Conservation (phyloP, 2,113 vertebrate species). For the Egretta garzetta region DNA sequence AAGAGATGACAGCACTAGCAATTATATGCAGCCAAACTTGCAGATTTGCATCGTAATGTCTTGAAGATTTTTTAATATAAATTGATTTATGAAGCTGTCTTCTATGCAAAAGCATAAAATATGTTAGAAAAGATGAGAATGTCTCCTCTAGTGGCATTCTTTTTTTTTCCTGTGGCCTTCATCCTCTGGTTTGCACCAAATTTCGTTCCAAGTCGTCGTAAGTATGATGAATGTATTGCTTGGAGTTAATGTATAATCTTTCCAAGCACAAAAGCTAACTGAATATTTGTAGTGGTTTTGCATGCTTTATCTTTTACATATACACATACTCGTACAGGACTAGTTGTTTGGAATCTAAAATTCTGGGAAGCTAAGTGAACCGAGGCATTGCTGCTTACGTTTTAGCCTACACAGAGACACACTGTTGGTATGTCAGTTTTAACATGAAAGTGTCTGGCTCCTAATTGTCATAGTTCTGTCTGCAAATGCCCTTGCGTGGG, state of each 20-base stretch:
- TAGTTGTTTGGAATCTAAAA: background rate
- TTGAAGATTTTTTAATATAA: background rate
- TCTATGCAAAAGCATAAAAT: background rate
- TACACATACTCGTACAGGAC: background rate
- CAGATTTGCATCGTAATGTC: background rate
- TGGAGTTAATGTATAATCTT: background rate
- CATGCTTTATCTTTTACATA: background rate
- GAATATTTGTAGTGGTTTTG: background rate
- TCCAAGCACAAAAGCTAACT: background rate
- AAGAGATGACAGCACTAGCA: background rate
- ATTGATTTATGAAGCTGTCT: background rate
- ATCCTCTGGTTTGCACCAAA: background rate
- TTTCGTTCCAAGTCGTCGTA: background rate
- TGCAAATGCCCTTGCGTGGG: background rate
- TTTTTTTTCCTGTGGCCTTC: accelerated
- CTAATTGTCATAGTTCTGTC: background rate
- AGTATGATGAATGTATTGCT: background rate
- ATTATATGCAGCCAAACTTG: background rate
- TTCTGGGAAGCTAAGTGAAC: background rate
- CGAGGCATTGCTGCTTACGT: background rate
- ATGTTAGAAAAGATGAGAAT: background rate
- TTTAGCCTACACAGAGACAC: background rate
- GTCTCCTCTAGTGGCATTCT: background rate
- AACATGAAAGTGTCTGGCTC: background rate
- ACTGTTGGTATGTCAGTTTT: background rate